Base-by-base conservation (phyloP, 2,888 invertebrate species). In the Escarpia spicata region DNA sequence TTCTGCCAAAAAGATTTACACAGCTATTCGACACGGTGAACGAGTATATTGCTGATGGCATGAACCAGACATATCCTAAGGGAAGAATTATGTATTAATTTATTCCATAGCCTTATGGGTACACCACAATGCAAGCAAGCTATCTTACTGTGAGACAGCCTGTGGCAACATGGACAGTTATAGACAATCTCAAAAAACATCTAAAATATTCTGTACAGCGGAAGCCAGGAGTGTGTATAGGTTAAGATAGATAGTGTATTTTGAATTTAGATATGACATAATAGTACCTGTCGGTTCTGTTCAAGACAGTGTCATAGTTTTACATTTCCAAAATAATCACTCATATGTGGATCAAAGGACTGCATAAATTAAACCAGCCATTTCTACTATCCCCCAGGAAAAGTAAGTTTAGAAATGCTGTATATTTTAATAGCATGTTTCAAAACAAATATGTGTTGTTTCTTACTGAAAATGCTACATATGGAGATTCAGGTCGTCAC, bases 21-120 rank as follows among this genome's bases (percentile, higher is more conserved):
- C 75, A 52, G 75, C 75, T 75, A 75, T 75, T 3, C 3, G 75
- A 75, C 75, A 75, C 26, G 6, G 26, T 75, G 75, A 75, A 75
- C 19, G 4, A 37, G 37, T 26, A 26, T 75, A 26, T 75, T 75
- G 75, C 75, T 26, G 19, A 52, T 9, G 19, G 26, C 75, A 75
- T 75, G 6, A 75, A 19, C 75, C 75, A 75, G 75, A 26, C n/a
- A 75, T 75, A 75, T 75, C 75, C 75, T n/a, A 26, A 26, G 75
- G 75, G 75, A 75, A 75, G n/a, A 75, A 75, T 75, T 75, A 75
- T 75, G 75, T 75, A 75, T 75, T 75, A n/a, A 75, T 75, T 75
- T 75, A 75, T 75, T 75, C 75, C 75, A 15, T 75, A 75, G 75
- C 75, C 75, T 75, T n/a, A 9, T 52, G 52, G 52, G 52, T 52